Evolutionary conservation across 2,888 invertebrate species (phyloP).

Genomic region (Melanophora roralis): DNA sequence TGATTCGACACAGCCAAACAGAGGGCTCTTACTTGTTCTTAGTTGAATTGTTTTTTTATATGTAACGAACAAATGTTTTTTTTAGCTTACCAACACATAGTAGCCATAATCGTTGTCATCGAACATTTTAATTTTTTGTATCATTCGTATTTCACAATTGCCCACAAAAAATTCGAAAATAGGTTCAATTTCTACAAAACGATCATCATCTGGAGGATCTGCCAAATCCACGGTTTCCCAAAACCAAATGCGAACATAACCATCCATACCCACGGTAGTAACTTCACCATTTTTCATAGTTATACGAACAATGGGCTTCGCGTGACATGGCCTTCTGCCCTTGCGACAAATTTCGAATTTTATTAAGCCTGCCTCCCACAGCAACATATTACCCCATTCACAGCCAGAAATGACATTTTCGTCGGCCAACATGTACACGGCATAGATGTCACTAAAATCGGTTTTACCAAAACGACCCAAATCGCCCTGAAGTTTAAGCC

Average conservation of each 20-base stretch:
- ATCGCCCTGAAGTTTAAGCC: constrained; percentile 91
- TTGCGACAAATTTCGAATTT: constrained; percentile 88
- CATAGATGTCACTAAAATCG: constrained; percentile 92
- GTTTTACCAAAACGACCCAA: constrained; percentile 95
- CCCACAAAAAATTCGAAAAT: constrained; percentile 87
- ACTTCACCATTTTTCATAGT: constrained; percentile 74
- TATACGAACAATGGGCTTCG: constrained; percentile 81
- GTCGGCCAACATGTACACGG: constrained; percentile 90
- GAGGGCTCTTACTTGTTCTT: too few species aligned
- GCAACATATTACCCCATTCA: constrained; percentile 93
- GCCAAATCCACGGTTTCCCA: constrained; percentile 94
- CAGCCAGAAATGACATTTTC: constrained; percentile 92
- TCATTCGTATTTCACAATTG: constrained; percentile 72
- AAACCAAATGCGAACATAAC: constrained; percentile 90
- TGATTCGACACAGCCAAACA: too few species aligned
- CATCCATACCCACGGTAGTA: constrained; percentile 82
- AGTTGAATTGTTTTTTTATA: too few species aligned
- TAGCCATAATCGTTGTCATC: constrained; percentile 78
- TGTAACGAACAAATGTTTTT: background rate
- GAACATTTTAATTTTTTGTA: constrained; percentile 73
- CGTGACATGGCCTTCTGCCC: constrained; percentile 85
- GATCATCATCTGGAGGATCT: constrained; percentile 88
- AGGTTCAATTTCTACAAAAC: constrained; percentile 89
- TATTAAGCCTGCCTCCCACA: constrained; percentile 94
- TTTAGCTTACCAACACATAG: constrained; percentile 85